Conservation (phyloP, 2,797 vertebrate genomes). For the Enoplosus armatus region DNA sequence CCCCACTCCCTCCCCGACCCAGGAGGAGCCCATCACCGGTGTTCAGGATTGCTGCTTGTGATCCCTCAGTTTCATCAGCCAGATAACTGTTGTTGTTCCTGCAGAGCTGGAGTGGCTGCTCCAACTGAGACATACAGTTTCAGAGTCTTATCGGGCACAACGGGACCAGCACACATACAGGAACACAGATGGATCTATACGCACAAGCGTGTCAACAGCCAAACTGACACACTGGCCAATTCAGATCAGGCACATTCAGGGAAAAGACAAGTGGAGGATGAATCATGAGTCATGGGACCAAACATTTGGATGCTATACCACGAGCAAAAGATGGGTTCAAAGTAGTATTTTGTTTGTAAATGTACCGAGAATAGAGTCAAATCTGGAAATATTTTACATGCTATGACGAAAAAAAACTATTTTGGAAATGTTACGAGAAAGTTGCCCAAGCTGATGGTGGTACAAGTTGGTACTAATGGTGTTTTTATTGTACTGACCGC, state of each 20-base stretch:
- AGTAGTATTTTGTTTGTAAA: not conserved
- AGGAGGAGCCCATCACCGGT: slow-evolving; percentile 10
- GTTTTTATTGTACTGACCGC: not conserved
- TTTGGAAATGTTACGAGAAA: not conserved
- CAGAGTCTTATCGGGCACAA: not conserved
- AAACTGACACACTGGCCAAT: not conserved
- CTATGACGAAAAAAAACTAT: not conserved
- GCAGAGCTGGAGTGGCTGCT: slow-evolving; percentile 21
- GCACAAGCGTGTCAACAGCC: not conserved
- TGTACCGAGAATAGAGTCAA: not conserved
- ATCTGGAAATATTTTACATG: not conserved
- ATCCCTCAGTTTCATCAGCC: slow-evolving; percentile 49
- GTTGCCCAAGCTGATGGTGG: not conserved
- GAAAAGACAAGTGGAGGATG: not conserved
- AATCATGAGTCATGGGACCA: not conserved
- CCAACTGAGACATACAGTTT: slow-evolving; percentile 11
- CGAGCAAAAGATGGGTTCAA: not conserved
- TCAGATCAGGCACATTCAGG: not conserved
- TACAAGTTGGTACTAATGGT: not conserved
- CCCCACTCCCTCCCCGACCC: slow-evolving; percentile 45
- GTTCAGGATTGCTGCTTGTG: slow-evolving; percentile 28
- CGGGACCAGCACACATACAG: too few species aligned
- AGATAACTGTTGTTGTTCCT: slow-evolving; percentile 28
- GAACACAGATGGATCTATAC: not conserved
- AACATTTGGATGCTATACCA: not conserved